Conservation (phyloP, 2,113 vertebrate species). For the Agapornis roseicollis region DNA sequence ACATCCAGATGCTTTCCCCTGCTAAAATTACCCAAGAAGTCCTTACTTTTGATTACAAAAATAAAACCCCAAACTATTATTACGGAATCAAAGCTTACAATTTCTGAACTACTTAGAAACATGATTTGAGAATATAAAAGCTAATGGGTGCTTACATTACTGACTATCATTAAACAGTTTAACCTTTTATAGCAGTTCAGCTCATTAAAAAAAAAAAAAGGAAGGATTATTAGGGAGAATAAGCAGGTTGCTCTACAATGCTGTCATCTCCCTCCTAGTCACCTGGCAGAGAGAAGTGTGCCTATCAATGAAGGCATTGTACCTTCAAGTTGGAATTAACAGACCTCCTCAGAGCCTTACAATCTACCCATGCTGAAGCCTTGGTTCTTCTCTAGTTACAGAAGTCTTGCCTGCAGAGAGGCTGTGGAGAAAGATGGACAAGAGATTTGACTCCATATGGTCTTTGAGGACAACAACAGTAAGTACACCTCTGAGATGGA, state of each 20-base stretch:
- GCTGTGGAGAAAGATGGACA: no score
- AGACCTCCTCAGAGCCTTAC: neutral
- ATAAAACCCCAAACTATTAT: neutral
- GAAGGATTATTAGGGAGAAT: neutral
- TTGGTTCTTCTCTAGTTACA: neutral
- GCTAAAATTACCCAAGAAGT: neutral
- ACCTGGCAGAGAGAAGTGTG: neutral
- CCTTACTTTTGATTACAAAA: neutral
- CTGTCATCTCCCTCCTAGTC: neutral
- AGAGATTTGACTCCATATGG: neutral
- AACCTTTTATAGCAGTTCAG: neutral
- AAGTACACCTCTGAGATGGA: neutral
- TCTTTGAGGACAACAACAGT: neutral
- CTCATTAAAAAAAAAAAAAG: neutral
- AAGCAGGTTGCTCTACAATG: neutral
- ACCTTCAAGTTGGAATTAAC: neutral
- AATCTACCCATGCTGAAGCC: neutral
- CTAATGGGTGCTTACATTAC: neutral
- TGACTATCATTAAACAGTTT: neutral
- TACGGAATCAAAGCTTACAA: neutral
- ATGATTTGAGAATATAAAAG: neutral
- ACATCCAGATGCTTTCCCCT: neutral
- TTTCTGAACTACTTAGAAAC: conserved; percentile 21
- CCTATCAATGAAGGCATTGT: accelerated
- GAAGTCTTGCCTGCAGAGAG: neutral